Percentiles rank a stretch among this genome's conserved stretches.
Evolutionary conservation across 2,113 vertebrate species (phyloP).

Genomic region (Apeltes quadracus): DNA sequence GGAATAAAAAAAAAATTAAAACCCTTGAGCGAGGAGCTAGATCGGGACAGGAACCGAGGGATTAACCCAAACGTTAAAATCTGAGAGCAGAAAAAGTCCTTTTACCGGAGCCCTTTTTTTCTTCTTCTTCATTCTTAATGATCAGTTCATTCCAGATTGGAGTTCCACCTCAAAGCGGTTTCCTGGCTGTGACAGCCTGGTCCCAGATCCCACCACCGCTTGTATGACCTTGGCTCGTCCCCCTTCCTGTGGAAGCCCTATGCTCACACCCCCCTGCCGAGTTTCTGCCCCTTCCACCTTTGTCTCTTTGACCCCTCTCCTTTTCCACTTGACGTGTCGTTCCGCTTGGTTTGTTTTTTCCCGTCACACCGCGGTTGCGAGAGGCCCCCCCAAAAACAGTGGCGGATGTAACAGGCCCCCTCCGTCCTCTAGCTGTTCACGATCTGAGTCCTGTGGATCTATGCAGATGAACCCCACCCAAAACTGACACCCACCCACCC

Average conservation of each 20-base stretch:
- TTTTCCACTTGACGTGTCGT: background rate
- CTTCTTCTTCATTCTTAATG: background rate
- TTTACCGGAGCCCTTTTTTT: background rate
- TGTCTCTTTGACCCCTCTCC: background rate
- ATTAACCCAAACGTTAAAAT: background rate
- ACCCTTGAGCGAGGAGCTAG: background rate
- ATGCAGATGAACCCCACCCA: constrained; percentile 73
- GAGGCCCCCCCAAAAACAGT: constrained; percentile 57
- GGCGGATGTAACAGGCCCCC: constrained; percentile 54
- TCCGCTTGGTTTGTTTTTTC: constrained; percentile 18
- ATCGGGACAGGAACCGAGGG: background rate
- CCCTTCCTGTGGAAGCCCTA: background rate
- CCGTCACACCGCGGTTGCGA: constrained; percentile 21
- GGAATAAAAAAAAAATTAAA: constrained; percentile 17
- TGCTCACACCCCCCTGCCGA: background rate
- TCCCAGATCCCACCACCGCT: background rate
- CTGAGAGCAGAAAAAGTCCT: constrained; percentile 9
- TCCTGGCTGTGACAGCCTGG: constrained; percentile 2
- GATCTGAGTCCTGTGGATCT: constrained; percentile 75
- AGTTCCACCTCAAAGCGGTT: constrained; percentile 22
- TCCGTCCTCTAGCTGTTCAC: constrained; percentile 49
- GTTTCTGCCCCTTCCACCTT: background rate
- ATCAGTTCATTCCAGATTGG: constrained; percentile 21
- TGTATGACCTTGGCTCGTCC: constrained; percentile 23
- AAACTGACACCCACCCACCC: constrained; percentile 18